These are phyloP conservation scores for Drosophila mettleri DNA, from an alignment of 2,888 invertebrate species.

Conservation along the genomic window DNA sequence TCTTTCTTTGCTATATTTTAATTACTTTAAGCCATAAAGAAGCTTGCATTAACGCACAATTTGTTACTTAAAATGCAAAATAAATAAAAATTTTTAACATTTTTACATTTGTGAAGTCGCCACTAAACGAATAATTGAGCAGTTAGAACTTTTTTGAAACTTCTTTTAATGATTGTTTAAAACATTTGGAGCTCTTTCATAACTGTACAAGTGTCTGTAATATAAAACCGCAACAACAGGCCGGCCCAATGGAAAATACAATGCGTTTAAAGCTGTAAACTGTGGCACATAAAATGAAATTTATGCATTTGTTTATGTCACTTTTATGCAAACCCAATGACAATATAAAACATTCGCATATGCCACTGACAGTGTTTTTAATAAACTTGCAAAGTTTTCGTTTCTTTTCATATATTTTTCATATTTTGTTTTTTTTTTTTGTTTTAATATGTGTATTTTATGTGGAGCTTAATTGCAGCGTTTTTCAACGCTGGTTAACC, in stretches of 20 bases:
- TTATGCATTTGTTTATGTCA: conserved; percentile 73
- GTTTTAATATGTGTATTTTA: conserved; percentile 44
- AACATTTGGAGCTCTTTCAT: background rate
- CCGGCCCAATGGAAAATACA: conserved; percentile 1
- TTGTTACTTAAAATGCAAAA: background rate
- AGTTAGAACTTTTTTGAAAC: conserved; percentile 1
- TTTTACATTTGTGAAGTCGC: background rate
- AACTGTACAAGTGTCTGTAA: conserved; percentile 5
- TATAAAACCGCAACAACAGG: conserved; percentile 37
- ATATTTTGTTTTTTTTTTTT: conserved; percentile 4
- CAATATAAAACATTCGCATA: conserved; percentile 63
- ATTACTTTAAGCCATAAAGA: background rate
- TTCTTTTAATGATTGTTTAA: background rate
- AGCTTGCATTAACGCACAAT: background rate
- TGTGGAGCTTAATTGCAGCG: conserved; percentile 68
- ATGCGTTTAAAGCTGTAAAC: conserved; percentile 39
- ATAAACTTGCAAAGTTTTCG: conserved; percentile 59
- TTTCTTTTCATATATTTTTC: background rate
- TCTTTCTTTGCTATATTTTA: background rate
- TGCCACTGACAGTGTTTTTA: conserved; percentile 76
- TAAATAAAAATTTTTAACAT: background rate
- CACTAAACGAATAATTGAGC: background rate
- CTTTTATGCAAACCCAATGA: conserved; percentile 63
- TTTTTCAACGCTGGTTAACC: conserved; percentile 79
- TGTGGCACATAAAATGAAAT: conserved; percentile 59